Evolutionary conservation across 2,888 invertebrate species (phyloP).

Genomic region (Dolichomitus sp.): DNA sequence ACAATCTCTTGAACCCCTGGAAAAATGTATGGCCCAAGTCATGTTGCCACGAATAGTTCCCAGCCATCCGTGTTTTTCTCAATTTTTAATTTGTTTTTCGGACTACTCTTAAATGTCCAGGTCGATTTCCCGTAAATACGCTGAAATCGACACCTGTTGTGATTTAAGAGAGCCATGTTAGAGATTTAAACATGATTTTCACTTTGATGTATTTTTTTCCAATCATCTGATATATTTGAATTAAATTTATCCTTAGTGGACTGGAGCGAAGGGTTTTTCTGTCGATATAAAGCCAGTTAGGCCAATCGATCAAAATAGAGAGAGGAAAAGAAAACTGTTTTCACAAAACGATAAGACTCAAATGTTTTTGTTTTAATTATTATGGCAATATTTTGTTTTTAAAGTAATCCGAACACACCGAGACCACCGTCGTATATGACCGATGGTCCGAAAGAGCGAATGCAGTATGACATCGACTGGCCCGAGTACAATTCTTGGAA

Average conservation of each 20-base stretch:
- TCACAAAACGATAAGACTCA: too few relatives aligned
- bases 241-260: too few relatives aligned
- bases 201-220: too few relatives aligned
- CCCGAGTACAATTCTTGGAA: constrained; percentile 92
- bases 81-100: not conserved
- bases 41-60: not conserved
- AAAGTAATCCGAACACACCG: constrained; percentile 93
- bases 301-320: too few relatives aligned
- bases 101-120: too few relatives aligned
- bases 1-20: not conserved
- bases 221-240: too few relatives aligned
- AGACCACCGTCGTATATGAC: constrained; percentile 90
- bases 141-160: not conserved
- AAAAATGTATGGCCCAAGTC: not conserved
- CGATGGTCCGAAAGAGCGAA: constrained; percentile 90
- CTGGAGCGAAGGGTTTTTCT: too few relatives aligned
- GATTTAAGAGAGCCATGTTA: not conserved
- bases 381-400: constrained; percentile 26
- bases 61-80: not conserved
- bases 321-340: too few relatives aligned
- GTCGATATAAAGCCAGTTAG: too few relatives aligned
- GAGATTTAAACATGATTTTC: not conserved
- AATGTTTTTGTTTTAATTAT: constrained; percentile 17
- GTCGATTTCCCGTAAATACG: not conserved
- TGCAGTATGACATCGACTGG: constrained; percentile 92